Evolutionary conservation across 2,888 invertebrate species (phyloP).

Genomic region (Orchesellides sinensis): DNA sequence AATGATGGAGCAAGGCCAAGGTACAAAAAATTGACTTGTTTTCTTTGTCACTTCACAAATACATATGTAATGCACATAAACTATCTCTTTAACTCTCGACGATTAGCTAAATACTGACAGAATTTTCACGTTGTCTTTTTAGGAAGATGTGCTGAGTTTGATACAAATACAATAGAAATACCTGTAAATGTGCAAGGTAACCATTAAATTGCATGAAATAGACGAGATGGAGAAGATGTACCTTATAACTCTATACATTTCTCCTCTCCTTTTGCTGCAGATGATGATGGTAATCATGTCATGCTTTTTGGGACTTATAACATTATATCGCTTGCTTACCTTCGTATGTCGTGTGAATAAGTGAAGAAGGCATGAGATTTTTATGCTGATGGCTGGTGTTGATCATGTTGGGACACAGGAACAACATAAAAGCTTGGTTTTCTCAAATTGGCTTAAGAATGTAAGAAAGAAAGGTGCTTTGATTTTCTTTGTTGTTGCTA

Average conservation of each 20-base stretch:
- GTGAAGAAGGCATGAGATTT: slow-evolving; percentile 22
- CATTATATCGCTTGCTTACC: slow-evolving; percentile 8
- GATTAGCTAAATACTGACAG: slow-evolving; percentile 65
- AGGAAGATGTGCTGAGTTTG: slow-evolving; percentile 45
- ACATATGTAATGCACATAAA: slow-evolving; percentile 22
- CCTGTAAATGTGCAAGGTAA: slow-evolving; percentile 14
- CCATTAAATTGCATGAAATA: slow-evolving; percentile 38
- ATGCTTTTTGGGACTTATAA: slow-evolving; percentile 45
- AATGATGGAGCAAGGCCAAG: slow-evolving; percentile 13
- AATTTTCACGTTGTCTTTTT: slow-evolving; percentile 60
- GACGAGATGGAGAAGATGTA: slow-evolving; percentile 39
- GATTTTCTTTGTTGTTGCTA: slow-evolving; percentile 40
- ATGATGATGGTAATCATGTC: slow-evolving; percentile 35
- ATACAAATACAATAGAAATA: not conserved
- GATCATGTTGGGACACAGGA: slow-evolving; percentile 34
- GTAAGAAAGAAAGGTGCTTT: slow-evolving; percentile 53
- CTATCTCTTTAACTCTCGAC: slow-evolving; percentile 60
- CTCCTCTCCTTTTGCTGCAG: slow-evolving; percentile 4
- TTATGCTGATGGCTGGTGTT: not conserved
- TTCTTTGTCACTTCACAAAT: slow-evolving; percentile 35
- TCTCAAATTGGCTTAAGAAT: slow-evolving; percentile 21
- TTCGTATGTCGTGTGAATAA: slow-evolving; percentile 46
- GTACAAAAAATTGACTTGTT: slow-evolving; percentile 23
- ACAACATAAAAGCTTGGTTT: slow-evolving; percentile 22
- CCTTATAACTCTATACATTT: slow-evolving; percentile 26